Base-by-base conservation (phyloP, 2,113 vertebrate species). In the Corynorhinus townsendii region DNA sequence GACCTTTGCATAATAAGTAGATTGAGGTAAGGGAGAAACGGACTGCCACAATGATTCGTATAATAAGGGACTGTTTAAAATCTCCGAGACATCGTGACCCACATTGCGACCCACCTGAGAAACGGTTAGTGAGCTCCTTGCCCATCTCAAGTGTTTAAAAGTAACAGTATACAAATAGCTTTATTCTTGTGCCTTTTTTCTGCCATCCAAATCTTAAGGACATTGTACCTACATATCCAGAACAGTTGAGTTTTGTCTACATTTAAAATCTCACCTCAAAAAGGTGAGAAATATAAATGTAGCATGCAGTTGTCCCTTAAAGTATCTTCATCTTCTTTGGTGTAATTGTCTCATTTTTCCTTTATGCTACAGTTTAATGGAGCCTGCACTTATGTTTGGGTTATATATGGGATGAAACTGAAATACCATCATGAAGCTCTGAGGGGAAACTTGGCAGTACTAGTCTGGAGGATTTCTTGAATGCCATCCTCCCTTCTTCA, bases 21-120 rank as follows among this genome's bases (percentile, higher is more conserved):
- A 22, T 81, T 93, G 68, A 96, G 56, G 69, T 98, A 76, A 96
- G 89, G n/a, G 75, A 95, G 56, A 77, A 95, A 86, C 20, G 17
- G 95, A 66, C 86, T 87, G 1, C 96, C 95, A 92, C 73, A 95
- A 92, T 98, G 96, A 96, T 98, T 92, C 35, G 17, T 91, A 71
- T 97, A 49, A 94, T 98, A 68, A 96, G 94, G 72, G 93, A 97
- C 95, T 98, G 96, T 94, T 98, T 98, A 95, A 97, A 96, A 96
- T 98, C 96, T 90, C 91, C n/a, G 49, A 26, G 14, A 92, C 97
- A 96, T 93, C 49, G 1, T 0, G 45, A 52, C 40, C 95, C 90
- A 94, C 87, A 85, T 93, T 94, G 72, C 0, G 5, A 82, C 72
- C 79, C 91, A 86, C 96, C 94, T 94, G 75, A 93, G 72, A 86